Evolutionary conservation across 2,797 vertebrate species (phyloP).

Genomic region (Chelonia mydas): DNA sequence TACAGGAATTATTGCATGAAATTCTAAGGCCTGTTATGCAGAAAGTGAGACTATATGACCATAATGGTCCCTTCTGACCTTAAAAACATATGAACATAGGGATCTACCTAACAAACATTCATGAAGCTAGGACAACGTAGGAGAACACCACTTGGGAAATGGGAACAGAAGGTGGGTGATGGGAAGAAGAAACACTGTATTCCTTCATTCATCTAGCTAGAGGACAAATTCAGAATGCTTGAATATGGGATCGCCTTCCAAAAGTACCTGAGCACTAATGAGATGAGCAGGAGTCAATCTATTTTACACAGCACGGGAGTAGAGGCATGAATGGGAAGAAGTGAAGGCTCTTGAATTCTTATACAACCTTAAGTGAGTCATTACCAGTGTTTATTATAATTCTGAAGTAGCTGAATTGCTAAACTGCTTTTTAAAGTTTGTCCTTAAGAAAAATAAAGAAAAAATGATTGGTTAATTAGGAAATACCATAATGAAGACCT

Average conservation of each 20-base stretch:
- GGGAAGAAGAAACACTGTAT: rapidly evolving
- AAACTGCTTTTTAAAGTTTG: neutral
- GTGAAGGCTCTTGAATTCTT: neutral
- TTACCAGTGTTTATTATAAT: neutral
- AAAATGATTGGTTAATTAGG: neutral
- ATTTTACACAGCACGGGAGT: rapidly evolving
- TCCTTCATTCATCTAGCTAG: neutral
- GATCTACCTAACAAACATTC: neutral
- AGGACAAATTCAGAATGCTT: neutral
- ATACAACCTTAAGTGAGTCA: neutral
- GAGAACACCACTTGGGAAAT: neutral
- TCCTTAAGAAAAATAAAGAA: neutral
- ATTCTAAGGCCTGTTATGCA: neutral
- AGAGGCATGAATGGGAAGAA: neutral
- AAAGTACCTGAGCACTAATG: too few relatives aligned
- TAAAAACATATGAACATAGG: neutral
- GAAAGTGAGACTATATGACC: too few relatives aligned
- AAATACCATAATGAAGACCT: neutral
- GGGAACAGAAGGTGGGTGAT: neutral
- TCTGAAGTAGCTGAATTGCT: neutral
- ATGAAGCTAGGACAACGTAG: neutral
- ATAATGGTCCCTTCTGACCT: neutral
- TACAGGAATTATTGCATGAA: neutral
- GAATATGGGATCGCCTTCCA: too few relatives aligned
- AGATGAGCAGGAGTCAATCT: neutral